Conservation (phyloP, 2,113 vertebrate genomes). For the Sigmodon hispidus region DNA sequence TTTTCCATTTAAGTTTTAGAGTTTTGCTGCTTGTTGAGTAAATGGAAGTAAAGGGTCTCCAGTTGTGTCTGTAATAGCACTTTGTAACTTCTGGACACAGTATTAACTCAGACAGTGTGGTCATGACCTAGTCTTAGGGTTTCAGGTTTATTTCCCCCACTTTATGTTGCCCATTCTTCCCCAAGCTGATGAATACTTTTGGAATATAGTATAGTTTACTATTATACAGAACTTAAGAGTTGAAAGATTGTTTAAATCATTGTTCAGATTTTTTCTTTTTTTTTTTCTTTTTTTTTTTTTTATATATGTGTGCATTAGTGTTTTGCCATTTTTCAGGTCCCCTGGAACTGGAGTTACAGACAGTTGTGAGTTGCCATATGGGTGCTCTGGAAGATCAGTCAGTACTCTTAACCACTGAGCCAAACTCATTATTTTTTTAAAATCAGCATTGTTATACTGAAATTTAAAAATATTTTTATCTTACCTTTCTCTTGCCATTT, state of each 20-base stretch:
- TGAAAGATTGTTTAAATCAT: neutral
- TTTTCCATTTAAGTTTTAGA: neutral
- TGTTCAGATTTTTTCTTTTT: too few species aligned
- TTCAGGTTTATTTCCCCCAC: neutral
- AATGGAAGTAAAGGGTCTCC: neutral
- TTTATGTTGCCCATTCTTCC: neutral
- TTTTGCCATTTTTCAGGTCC: neutral
- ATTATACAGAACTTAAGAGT: neutral
- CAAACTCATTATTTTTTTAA: neutral
- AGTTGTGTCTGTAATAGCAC: neutral
- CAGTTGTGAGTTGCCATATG: neutral
- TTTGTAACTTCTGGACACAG: neutral
- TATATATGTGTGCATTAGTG: neutral
- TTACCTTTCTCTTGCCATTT: neutral
- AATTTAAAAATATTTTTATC: constrained; percentile 11
- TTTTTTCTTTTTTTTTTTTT: neutral
- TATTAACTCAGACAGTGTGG: neutral
- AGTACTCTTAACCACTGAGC: neutral
- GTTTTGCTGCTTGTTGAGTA: constrained; percentile 12
- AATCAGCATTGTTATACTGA: neutral
- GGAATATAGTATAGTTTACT: neutral
- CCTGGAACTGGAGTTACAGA: neutral
- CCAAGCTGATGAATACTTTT: neutral
- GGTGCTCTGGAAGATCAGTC: neutral
- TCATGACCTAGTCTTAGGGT: constrained; percentile 15